Conservation (phyloP, 30 jellyfish, hydroid and myxozoan genomes). For the Morbakka virulenta region DNA sequence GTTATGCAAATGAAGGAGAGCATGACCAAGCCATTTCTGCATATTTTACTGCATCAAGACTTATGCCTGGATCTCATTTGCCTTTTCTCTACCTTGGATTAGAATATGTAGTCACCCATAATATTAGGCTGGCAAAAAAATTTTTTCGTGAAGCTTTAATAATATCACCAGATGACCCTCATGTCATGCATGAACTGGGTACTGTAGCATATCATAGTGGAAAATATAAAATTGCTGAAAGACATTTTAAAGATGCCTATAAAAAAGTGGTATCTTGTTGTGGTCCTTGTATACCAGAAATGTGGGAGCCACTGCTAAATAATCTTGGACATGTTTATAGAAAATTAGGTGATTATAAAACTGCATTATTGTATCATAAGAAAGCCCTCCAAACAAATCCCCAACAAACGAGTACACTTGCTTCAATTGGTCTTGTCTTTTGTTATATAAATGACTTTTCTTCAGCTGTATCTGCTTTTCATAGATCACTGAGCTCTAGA, state of each 20-base stretch:
- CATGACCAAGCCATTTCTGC: constrained; percentile 96
- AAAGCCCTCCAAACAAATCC: constrained; percentile 66
- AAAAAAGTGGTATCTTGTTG: constrained; percentile 40
- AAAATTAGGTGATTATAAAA: constrained; percentile 54
- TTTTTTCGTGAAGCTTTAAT: constrained; percentile 76
- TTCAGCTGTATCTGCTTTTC: constrained; percentile 66
- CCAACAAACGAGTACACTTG: constrained; percentile 63
- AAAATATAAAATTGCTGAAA: constrained; percentile 67
- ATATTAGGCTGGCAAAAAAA: constrained; percentile 68
- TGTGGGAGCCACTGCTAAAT: constrained; percentile 85
- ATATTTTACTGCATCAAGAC: constrained; percentile 73
- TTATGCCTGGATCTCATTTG: constrained; percentile 96
- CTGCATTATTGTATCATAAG: constrained; percentile 59
- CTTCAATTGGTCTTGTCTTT: constrained; percentile 79
- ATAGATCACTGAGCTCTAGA: constrained; percentile 68
- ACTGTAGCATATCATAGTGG: constrained; percentile 79
- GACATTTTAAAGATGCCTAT: constrained; percentile 53
- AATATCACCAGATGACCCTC: constrained; percentile 91
- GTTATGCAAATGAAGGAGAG: constrained; percentile 94
- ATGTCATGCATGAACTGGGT: constrained; percentile 82
- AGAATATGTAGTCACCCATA: constrained; percentile 68
- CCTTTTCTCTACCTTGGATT: constrained; percentile 77
- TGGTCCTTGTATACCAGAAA: constrained; percentile 45
- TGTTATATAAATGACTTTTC: constrained; percentile 40
- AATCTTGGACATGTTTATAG: constrained; percentile 87